Base-by-base conservation (phyloP, 2,797 vertebrate species). In the Neopelma chrysocephalum region DNA sequence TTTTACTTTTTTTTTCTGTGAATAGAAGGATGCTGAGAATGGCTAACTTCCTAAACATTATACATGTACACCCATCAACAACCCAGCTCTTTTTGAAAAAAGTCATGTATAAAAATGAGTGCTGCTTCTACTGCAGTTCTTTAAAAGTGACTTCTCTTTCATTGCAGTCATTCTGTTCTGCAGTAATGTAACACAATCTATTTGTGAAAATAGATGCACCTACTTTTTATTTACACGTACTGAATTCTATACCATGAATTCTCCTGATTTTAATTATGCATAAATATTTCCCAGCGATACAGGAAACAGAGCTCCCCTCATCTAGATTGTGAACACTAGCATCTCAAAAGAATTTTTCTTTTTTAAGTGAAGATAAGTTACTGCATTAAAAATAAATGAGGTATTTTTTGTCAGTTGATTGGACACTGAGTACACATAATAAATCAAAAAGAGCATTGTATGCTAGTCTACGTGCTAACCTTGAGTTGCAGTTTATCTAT, bases 361-460 rank as follows among this genome's bases (percentile, higher is more conserved):
- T 97, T 96, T 80, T 64, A 95, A 97, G 96, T 72, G 65, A 95
- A 96, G 93, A 94, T 86, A 94, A 92, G 90, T 87, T 90, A 92
- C 71, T 0, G 1, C 75, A 93, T 96, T 86, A 96, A 97, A 96
- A 92, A 94, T 90, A 95, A 97, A 96, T 96, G 90, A 97, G 97
- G 93, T 97, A 96, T 97, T 98, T 85, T 98, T 97, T 96, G 96
- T 95, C 95, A 97, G 95, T 90, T 92, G 90, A 96, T 94, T 96
- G 96, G 88, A 96, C 96, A 94, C 96, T 96, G 97, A 98, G 91
- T 89, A 95, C 78, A 95, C 89, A 97, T 97, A 97, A 98, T 98
- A 97, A 98, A 98, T 98, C 97, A 98, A 95, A 90, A 95, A 95
- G 97, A 97, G 96, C 97, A 97, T 79, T 96, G 95, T 94, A 90